Base-by-base conservation (phyloP, 1,140 invertebrate genomes). In the Ditylenchus dipsaci region DNA sequence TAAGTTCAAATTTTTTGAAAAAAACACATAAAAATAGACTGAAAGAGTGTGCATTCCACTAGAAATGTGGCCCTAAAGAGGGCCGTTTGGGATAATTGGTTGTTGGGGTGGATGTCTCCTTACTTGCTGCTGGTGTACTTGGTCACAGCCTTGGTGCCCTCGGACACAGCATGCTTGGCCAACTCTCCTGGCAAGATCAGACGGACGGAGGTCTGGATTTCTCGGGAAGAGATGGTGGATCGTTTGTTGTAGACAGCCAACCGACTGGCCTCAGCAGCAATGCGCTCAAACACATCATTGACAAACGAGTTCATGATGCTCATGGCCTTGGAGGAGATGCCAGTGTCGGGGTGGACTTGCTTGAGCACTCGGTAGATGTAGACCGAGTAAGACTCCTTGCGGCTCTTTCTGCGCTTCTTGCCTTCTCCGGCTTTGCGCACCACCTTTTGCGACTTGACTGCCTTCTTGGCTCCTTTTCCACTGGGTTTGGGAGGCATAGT, bases 301-400 rank as follows among this genome's bases (percentile, higher is more conserved):
- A 76, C 87, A 78, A 89, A 89, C 63, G 86, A 87, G 74, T 89
- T 88, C 87, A 89, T 88, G 57, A 88, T 88, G 58, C 84, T 79
- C 87, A 89, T 89, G 7, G 87, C 87, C 71, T 87, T 87, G 43
- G 79, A 82, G 33, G 86, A 86, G 67, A 86, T 83, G 21, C 85
- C 85, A 61, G 85, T 85, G 72, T 76, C 74, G 11, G 74, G 74
- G 33, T 76, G 74, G 38, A 76, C 74, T 43, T 76, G 59, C 59
- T 61, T 61, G 27, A 61, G 59, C 59, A 61, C 59, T 30, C 59
- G 59, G 59, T 61, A 61, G 59, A 61, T 61, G 59, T 61, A 61
- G 59, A 61, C 59, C n/a, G 59, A 61, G 59, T 61, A 61, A 27
- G 59, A 33, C 59, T 61, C 59, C 59, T 61, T 61, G 3, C 59